Evolutionary conservation across 2,888 invertebrate genomes (phyloP), one percentile per base, ranked within the genome.

Genomic region (Osedax frankpressi): DNA sequence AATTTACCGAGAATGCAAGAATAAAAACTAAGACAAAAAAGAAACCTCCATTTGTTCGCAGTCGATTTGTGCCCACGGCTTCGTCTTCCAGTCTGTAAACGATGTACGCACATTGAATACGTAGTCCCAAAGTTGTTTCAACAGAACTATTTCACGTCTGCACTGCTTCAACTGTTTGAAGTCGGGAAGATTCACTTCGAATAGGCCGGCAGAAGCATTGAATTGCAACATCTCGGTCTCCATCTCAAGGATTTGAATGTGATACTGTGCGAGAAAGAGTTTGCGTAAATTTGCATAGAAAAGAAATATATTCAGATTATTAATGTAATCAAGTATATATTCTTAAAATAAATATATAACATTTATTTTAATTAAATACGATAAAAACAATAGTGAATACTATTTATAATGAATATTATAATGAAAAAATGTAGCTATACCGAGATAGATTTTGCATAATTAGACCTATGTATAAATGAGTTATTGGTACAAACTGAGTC

Each of bases 51-150:
- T 95, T 81, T 94, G 94, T 86, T 96, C 96, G 62, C 95, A 94
- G 82, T 96, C 94, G 76, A 96, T 94, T 83, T 94, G 92, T 74
- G 92, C 88, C 96, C 96, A 96, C 0, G 93, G 92, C 0, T 95
- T 95, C 0, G 92, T 93, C 85, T 95, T 95, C 96, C 96, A 96
- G 82, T 94, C 93, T 80, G 93, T 92, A 71, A 96, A 92, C 81
- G 92, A 91, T 2, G 92, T 92, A 78, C 89, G 89, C 1, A 96
- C 94, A 78, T 94, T 92, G 81, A 89, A 88, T 11, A 92, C 90
- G 82, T 95, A 94, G 86, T 96, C 95, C 96, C 96, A 96, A 14
- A 96, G 88, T 89, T 93, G 92, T 89, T 93, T 82, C n/a, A 86
- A 79, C 70, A 85, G 76, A 79, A 89, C 88, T 75, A 95, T 85